These are phyloP conservation scores for Prunella himalayana DNA, from an alignment of 2,113 vertebrate species.

Conservation along the genomic window DNA sequence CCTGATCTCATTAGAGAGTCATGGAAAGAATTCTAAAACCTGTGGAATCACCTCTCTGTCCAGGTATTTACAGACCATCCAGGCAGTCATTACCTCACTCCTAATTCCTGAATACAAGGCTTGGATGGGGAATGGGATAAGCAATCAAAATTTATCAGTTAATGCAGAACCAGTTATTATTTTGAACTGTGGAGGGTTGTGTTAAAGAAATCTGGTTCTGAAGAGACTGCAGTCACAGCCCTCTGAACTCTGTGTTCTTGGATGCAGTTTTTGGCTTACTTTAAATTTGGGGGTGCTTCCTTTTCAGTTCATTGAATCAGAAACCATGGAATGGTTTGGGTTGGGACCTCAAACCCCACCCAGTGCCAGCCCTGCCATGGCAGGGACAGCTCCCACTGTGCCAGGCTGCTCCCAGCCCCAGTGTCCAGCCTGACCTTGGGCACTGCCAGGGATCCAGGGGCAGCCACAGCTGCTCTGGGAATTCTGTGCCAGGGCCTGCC, in stretches of 20 bases:
- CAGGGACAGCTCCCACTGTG: neutral
- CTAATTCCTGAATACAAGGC: neutral
- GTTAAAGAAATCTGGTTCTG: neutral
- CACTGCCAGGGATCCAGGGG: neutral
- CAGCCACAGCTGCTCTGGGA: neutral
- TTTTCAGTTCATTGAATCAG: neutral
- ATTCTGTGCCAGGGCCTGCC: neutral
- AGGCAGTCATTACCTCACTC: neutral
- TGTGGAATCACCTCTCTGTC: neutral
- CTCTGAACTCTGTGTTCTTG: neutral
- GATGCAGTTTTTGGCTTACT: neutral
- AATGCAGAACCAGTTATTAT: neutral
- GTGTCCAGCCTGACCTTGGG: neutral
- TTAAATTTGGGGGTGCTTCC: neutral
- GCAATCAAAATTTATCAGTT: neutral
- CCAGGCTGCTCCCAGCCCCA: neutral
- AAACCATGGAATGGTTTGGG: neutral
- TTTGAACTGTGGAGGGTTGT: neutral
- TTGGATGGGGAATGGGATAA: neutral
- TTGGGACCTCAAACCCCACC: accelerated
- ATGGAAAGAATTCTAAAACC: neutral
- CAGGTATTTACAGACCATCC: neutral
- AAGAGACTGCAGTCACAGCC: neutral
- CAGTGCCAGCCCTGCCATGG: neutral
- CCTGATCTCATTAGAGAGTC: neutral